Evolutionary conservation across 37 sponge, comb jelly and placozoan genomes (phyloP).

Genomic region (Agelas oroides): DNA sequence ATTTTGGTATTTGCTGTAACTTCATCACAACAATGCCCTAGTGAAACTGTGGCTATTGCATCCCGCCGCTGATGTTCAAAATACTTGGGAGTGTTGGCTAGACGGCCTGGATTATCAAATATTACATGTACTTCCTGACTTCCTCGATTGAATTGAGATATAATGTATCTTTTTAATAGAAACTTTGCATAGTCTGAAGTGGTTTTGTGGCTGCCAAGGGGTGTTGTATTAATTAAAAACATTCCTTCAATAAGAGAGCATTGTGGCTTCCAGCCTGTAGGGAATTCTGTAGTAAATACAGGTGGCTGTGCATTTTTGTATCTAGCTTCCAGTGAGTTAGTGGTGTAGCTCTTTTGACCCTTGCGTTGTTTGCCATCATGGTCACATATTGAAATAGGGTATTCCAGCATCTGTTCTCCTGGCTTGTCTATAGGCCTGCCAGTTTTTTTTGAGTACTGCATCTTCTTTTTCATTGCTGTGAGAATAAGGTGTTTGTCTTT

Average conservation of each 20-base stretch:
- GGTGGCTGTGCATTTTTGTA: not conserved
- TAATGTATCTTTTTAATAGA: not conserved
- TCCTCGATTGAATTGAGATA: not conserved
- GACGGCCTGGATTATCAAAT: not conserved
- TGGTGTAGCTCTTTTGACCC: conserved; percentile 11
- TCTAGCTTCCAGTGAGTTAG: not conserved
- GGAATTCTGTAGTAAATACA: not conserved
- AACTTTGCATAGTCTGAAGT: conserved; percentile 11
- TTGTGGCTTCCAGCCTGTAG: conserved; percentile 1
- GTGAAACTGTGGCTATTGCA: not conserved
- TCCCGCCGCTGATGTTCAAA: conserved; percentile 3
- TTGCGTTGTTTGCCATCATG: not conserved
- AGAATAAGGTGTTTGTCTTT: not conserved
- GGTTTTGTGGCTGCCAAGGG: conserved; percentile 11
- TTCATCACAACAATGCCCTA: not conserved
- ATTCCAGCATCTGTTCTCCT: not conserved
- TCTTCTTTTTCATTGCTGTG: not conserved
- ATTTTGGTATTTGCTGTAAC: not conserved
- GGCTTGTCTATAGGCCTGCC: not conserved
- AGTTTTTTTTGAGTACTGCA: not conserved
- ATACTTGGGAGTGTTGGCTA: conserved; percentile 2
- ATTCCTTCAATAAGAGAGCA: not conserved
- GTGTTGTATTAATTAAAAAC: not conserved
- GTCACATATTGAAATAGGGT: not conserved
- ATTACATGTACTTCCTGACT: not conserved